phyloP scores from a whole-genome alignment of 92 coral and sea anemone species.

The Muricea muricata region DNA sequence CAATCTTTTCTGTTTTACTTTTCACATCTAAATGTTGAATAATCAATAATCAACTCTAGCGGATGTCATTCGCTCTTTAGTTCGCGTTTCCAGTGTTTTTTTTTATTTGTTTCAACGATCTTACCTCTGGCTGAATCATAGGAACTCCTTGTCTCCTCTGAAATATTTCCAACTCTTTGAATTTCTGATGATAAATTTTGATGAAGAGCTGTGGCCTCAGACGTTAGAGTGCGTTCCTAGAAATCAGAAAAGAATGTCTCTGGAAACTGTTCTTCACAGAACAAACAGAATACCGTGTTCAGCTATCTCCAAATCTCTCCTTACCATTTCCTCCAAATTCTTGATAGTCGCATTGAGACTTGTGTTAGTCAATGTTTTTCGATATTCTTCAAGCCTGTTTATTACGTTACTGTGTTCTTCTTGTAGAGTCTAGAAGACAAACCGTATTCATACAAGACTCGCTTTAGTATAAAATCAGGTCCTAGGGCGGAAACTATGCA shows the following conservation, averaged over 20 bases:
- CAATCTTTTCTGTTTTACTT: background rate
- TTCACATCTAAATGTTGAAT: slow-evolving; percentile 6
- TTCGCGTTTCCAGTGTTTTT: too few species aligned
- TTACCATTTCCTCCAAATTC: slow-evolving; percentile 21
- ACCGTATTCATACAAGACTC: too few species aligned
- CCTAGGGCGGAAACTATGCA: too few species aligned
- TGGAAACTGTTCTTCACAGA: too few species aligned
- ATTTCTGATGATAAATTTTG: background rate
- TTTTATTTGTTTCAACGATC: too few species aligned
- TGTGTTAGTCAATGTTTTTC: background rate
- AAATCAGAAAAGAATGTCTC: too few species aligned
- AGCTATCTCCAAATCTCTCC: too few species aligned
- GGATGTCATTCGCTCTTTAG: too few species aligned
- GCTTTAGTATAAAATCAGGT: slow-evolving; percentile 14
- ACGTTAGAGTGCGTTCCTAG: background rate
- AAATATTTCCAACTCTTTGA: background rate
- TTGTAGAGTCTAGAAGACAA: background rate
- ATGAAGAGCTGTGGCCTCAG: background rate
- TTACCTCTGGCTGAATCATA: slow-evolving; percentile 2
- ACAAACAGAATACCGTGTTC: too few species aligned
- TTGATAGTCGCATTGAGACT: background rate
- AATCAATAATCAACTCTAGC: background rate
- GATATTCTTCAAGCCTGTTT: background rate
- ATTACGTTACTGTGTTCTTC: background rate
- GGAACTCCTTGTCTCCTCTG: background rate